Evolutionary conservation across 2,797 vertebrate species (phyloP).

Genomic region (Pterois miles): DNA sequence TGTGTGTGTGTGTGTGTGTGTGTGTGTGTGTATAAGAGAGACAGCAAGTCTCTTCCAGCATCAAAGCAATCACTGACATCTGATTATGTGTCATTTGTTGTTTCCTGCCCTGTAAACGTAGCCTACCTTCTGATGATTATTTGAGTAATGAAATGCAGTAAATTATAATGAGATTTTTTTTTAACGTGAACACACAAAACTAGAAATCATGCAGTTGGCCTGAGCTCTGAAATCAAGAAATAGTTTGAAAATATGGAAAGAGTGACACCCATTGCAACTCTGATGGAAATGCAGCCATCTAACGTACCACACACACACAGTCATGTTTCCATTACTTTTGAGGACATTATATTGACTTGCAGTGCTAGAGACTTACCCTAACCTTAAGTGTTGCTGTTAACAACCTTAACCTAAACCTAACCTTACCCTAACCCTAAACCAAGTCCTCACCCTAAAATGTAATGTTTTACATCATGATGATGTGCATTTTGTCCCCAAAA

Average conservation of each 20-base stretch:
- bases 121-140: background rate
- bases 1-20: background rate
- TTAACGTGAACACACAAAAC: background rate
- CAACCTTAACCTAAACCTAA: too few species aligned
- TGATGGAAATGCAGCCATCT: constrained; percentile 56
- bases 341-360: too few species aligned
- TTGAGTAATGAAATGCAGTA: constrained; percentile 2
- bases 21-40: background rate
- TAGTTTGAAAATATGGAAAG: constrained; percentile 58
- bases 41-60: background rate
- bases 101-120: background rate
- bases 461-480: too few species aligned
- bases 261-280: constrained; percentile 69
- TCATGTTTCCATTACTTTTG: too few species aligned
- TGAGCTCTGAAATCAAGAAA: background rate
- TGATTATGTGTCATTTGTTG: background rate
- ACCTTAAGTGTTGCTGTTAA: too few species aligned
- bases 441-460: too few species aligned
- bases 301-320: background rate
- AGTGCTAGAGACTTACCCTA: too few species aligned
- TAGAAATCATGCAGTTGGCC: background rate
- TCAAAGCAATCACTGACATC: background rate
- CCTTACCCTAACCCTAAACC: too few species aligned
- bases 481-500: too few species aligned
- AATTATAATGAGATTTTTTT: background rate